Percentiles rank a stretch among this genome's conserved stretches.
phyloP scores from a whole-genome alignment of 1,140 invertebrate species.

The Drosophila albomicans region DNA sequence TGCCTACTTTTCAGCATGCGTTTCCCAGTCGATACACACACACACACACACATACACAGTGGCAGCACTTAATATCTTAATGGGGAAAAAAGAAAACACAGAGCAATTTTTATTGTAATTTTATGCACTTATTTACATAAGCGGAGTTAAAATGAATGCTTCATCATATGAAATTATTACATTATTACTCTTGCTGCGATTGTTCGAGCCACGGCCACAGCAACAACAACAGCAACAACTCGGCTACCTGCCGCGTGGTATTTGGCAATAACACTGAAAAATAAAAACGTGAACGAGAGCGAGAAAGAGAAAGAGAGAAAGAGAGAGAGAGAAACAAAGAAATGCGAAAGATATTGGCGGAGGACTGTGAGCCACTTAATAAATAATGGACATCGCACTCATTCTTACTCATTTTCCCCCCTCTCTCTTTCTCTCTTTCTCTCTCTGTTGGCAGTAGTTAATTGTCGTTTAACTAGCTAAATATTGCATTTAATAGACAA shows the following conservation, averaged over 20 bases:
- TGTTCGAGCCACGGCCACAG: constrained; percentile 10
- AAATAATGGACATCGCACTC: constrained; percentile 64
- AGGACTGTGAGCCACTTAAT: constrained; percentile 57
- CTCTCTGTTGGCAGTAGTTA: not conserved
- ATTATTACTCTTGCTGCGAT: constrained; percentile 66
- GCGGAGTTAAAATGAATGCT: constrained; percentile 76
- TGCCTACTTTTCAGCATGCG: constrained; percentile 24
- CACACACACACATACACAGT: not conserved
- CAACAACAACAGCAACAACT: constrained; percentile 11
- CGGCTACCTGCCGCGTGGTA: constrained; percentile 38
- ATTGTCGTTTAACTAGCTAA: not conserved
- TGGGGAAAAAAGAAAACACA: constrained; percentile 38
- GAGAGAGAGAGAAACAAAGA: not conserved
- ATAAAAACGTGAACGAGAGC: not conserved
- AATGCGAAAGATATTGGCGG: constrained; percentile 13
- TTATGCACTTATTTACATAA: constrained; percentile 81
- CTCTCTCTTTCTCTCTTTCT: too few relatives aligned
- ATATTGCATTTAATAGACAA: constrained; percentile 10
- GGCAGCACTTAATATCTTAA: constrained; percentile 69
- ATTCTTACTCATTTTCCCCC: too few relatives aligned
- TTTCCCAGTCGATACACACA: constrained; percentile 2
- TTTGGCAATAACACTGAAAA: constrained; percentile 57
- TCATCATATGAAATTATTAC: constrained; percentile 78
- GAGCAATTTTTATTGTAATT: constrained; percentile 66
- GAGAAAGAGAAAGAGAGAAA: not conserved